Conservation (phyloP, 2,113 vertebrate genomes). For the Pao palembangensis region DNA sequence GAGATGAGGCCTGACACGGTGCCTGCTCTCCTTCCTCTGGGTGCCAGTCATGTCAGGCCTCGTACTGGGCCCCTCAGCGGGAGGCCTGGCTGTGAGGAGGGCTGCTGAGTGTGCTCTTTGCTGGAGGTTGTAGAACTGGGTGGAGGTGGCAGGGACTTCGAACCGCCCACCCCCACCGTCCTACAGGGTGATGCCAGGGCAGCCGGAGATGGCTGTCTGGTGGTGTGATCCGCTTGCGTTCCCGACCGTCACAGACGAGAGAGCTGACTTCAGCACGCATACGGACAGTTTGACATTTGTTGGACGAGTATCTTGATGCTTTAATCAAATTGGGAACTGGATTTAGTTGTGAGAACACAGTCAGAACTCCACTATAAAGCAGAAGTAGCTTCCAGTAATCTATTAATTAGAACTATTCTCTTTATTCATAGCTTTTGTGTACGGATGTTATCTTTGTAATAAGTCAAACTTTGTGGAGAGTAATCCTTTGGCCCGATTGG, state of each 20-base stretch:
- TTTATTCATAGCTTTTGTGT: no score
- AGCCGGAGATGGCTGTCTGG: slow-evolving; percentile 7
- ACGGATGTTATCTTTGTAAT: neutral
- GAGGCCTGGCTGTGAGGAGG: slow-evolving; percentile 26
- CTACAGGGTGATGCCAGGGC: slow-evolving; percentile 13
- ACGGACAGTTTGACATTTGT: slow-evolving; percentile 13
- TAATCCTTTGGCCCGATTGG: neutral
- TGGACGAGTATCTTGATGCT: neutral
- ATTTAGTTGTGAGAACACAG: neutral
- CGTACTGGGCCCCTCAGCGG: slow-evolving; percentile 29
- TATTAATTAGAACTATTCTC: no score
- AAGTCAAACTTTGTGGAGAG: neutral
- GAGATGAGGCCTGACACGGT: slow-evolving; percentile 64
- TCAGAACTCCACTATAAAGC: no score
- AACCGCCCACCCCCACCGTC: neutral
- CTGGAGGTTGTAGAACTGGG: slow-evolving; percentile 32
- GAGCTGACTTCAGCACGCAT: neutral
- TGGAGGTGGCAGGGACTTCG: slow-evolving; percentile 31
- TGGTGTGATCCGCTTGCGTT: slow-evolving; percentile 18
- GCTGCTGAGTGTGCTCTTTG: slow-evolving; percentile 50
- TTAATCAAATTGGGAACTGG: slow-evolving; percentile 1
- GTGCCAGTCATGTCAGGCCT: slow-evolving; percentile 60
- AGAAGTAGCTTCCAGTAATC: no score
- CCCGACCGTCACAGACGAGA: neutral
- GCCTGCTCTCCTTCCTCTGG: slow-evolving; percentile 55